Evolutionary conservation across 2,797 vertebrate genomes (phyloP).

Genomic region (Eulemur coronatus): DNA sequence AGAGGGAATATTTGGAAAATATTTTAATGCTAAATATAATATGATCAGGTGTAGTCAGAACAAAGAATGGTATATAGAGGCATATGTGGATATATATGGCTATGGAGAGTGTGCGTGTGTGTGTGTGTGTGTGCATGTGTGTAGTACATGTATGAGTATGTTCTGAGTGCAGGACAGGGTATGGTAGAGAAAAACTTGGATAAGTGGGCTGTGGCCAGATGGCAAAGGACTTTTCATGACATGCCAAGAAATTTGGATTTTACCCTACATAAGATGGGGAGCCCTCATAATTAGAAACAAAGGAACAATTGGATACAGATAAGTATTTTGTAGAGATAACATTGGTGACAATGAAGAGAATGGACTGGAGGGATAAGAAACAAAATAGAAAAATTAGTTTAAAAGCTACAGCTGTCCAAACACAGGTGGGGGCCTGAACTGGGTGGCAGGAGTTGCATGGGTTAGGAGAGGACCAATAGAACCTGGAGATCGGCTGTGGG

Average conservation of each 20-base stretch:
- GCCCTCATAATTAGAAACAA: not conserved
- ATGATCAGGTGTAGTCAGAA: not conserved
- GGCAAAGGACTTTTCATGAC: not conserved
- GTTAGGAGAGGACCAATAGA: not conserved
- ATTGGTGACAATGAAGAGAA: not conserved
- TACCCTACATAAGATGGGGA: not conserved
- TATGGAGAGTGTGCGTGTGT: not conserved
- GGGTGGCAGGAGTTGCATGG: not conserved
- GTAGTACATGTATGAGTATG: not conserved
- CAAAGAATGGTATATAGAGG: not conserved
- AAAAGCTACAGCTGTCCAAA: not conserved
- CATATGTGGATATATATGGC: not conserved
- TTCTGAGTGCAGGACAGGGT: not conserved
- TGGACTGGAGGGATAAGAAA: not conserved
- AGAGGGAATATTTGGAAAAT: not conserved
- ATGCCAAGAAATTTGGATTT: conserved; percentile 2
- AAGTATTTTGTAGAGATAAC: not conserved
- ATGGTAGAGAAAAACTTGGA: not conserved
- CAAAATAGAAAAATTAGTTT: not conserved
- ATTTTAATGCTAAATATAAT: not conserved
- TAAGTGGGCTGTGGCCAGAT: not conserved
- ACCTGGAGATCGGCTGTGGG: not conserved
- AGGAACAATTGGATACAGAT: not conserved
- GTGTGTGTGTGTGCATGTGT: fast-evolving
- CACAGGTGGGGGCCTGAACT: not conserved